Evolutionary conservation across 1,140 invertebrate genomes (phyloP), one percentile per base, ranked within the genome.

Genomic region (Dreissena polymorpha): DNA sequence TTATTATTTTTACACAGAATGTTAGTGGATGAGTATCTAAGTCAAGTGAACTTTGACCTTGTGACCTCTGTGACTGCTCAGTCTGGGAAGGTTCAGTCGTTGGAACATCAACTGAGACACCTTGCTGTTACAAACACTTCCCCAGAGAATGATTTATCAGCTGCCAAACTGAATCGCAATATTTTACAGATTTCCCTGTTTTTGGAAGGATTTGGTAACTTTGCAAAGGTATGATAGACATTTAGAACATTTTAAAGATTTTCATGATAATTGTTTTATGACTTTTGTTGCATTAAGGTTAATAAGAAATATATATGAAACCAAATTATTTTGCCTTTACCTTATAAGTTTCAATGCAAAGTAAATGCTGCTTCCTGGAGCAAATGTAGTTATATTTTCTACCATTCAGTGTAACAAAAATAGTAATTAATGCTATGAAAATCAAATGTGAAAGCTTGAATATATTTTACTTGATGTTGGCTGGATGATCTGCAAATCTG

Each of bases 21-120:
- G 81, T 69, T 90, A 25, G 75, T 89, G 25, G 89, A 90, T 39
- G 89, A 90, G 27, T 90, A 89, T 65, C 74, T 89, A n/a, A 86
- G 84, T 14, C 81, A 85, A 13, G 50, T 63, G 12, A 90, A 90
- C 75, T 86, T 89, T 78, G 77, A 86, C 76, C 81, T 90, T 18
- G 75, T 85, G 7, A 89, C 88, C 18, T 74, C 79, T n/a, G n/a
- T 82, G 53, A 70, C 76, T 55, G 0, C 70, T 10, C 21, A 55
- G 10, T n/a, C 70, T 5, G 49, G 55, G 63, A 67, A 55, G 57
- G 79, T 67, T 55, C 49, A 68, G 57, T 73, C 79, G 10, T 12
- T 82, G 49, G 79, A 82, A 67, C 70, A 82, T n/a, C 70, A 82
- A 51, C 50, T 82, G 16, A 60, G 79, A 74, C 21, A 50, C 29